Base-by-base conservation (phyloP, 2,888 invertebrate genomes). In the Trachelus iudaicus region DNA sequence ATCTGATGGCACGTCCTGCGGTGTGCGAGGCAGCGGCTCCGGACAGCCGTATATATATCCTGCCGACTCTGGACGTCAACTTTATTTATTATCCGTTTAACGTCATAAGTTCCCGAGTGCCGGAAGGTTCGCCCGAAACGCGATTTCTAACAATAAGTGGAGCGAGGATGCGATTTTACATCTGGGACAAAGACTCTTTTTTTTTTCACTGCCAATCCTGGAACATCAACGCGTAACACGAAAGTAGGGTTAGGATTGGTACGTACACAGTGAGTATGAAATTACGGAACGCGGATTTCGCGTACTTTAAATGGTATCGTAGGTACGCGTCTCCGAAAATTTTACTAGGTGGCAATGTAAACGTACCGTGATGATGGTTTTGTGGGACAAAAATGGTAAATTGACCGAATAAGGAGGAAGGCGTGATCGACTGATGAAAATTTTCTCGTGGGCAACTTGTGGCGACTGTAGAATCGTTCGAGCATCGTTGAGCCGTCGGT, bases 1-100 rank as follows among this genome's bases (percentile, higher is more conserved):
- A 74, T 80, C 76, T 79, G 79, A 73, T 76, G 79, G 68, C 77
- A 74, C 73, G 69, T 75, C 30, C 69, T 34, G 68, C 76, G 68
- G 69, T 34, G 40, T 37, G 15, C 33, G 56, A 69, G 23, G 69
- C 35, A 34, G 34, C 34, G 9, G 35, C 30, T 30, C 35, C 30
- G 30, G 30, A 34, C 34, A 34, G 34, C 11, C 35, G 34, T 23
- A 33, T 74, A 33, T 34, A 34, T 34, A 34, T 71, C 73, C 34
- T 33, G 23, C 74, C 33, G 34, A 73, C 34, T 31, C 56, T 31
- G 77, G 37, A 40, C 40, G 74, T 74, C 74, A 34, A 35, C 34
- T 34, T 74, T 74, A 74, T 74, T 74, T 74, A 74, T 74, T 74
- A 74, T 74, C 74, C 23, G 37, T 74, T 74, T n/a, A 35, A 74